Percentiles rank a stretch among this genome's conserved stretches.
phyloP scores from a whole-genome alignment of 1,140 invertebrate species.

The Venturia canescens region DNA sequence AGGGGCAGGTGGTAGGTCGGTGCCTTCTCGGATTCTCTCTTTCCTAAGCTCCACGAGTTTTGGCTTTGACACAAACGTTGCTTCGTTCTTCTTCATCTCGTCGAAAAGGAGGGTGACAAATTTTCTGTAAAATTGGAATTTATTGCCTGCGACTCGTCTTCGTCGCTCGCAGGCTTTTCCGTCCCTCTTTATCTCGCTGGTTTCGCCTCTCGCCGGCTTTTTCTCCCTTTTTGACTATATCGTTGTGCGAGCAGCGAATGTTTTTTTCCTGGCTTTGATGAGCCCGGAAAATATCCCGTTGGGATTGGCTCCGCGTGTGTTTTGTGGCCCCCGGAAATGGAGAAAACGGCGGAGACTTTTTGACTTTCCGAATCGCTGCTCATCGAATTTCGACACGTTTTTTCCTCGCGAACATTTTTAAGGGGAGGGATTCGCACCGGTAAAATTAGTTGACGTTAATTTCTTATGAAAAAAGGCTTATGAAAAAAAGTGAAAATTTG shows the following conservation, averaged over 20 bases:
- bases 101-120: constrained; percentile 61
- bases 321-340: neutral
- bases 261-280: neutral
- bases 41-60: neutral
- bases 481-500: too few relatives aligned
- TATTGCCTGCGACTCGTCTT: constrained; percentile 41
- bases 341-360: too few relatives aligned
- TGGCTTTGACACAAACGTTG: neutral
- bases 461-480: too few relatives aligned
- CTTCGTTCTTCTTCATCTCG: neutral
- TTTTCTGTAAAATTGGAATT: constrained; percentile 62
- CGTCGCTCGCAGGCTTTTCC: neutral
- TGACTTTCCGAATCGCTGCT: too few relatives aligned
- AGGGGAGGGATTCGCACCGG: too few relatives aligned
- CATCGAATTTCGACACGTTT: too few relatives aligned
- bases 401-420: too few relatives aligned
- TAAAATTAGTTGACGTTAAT: too few relatives aligned
- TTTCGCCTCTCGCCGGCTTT: neutral
- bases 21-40: neutral
- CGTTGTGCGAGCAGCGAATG: neutral
- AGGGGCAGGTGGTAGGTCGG: neutral
- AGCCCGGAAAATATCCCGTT: constrained; percentile 11
- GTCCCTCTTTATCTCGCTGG: neutral
- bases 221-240: neutral
- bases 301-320: constrained; percentile 1